phyloP scores from a whole-genome alignment of 2,113 vertebrate genomes.

The Pipa parva region DNA sequence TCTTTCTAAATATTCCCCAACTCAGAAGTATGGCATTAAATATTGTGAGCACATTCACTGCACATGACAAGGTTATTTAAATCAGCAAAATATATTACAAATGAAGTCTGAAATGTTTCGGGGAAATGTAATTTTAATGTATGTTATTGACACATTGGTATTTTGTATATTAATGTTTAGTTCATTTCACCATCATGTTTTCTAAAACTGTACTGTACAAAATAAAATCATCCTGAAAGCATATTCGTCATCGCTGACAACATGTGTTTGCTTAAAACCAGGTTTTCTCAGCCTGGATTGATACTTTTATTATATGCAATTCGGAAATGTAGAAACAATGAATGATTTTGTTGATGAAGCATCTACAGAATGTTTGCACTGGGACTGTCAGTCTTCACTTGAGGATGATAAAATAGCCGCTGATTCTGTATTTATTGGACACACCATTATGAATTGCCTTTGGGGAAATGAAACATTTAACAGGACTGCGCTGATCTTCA shows the following conservation, averaged over 20 bases:
- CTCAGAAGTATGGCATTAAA: too few species aligned
- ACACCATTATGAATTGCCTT: slow-evolving; percentile 4
- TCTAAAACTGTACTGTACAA: background rate
- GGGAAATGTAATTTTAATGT: too few species aligned
- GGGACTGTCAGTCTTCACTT: slow-evolving; percentile 4
- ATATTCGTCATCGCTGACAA: background rate
- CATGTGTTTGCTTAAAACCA: slow-evolving; percentile 2
- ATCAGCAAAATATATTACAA: too few species aligned
- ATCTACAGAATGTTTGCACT: background rate
- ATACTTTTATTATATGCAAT: slow-evolving; percentile 9
- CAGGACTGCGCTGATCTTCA: background rate
- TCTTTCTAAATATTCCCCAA: too few species aligned
- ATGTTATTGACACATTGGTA: too few species aligned
- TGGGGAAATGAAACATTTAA: slow-evolving; percentile 10
- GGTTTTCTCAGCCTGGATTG: background rate
- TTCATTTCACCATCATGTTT: too few species aligned
- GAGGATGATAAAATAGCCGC: slow-evolving; percentile 3
- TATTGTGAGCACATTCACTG: too few species aligned
- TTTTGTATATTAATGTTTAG: too few species aligned
- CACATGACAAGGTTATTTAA: too few species aligned
- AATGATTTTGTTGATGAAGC: background rate
- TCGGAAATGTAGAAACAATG: slow-evolving; percentile 27
- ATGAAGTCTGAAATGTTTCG: too few species aligned
- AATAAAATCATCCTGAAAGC: background rate
- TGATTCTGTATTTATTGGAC: background rate